Percentiles rank a stretch among this genome's conserved stretches.
phyloP scores from a whole-genome alignment of 2,888 invertebrate species.

The Euproctis similis region DNA sequence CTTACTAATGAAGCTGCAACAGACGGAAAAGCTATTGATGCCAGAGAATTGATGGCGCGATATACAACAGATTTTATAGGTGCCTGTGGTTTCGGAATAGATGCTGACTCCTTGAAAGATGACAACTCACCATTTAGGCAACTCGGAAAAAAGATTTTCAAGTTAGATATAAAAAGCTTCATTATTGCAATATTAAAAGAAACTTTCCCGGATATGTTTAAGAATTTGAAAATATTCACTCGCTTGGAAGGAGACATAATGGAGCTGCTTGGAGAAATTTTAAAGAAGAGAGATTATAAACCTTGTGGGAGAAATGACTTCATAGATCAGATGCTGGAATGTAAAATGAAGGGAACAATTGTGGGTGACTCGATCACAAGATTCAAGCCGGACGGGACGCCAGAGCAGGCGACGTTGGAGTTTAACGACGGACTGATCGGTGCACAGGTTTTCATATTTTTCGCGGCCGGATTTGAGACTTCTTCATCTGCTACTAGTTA shows the following conservation, averaged over 20 bases:
- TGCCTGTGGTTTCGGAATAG: conserved; percentile 48
- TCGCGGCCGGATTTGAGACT: conserved; percentile 52
- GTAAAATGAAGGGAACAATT: conserved; percentile 29
- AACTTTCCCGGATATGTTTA: conserved; percentile 33
- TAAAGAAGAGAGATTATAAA: conserved; percentile 33
- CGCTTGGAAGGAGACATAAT: conserved; percentile 34
- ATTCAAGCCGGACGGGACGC: conserved; percentile 32
- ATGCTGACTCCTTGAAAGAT: conserved; percentile 41
- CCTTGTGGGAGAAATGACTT: conserved; percentile 44
- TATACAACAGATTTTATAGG: conserved; percentile 54
- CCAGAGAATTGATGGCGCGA: conserved; percentile 50
- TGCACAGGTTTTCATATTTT: conserved; percentile 40
- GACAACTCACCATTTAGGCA: conserved; percentile 44
- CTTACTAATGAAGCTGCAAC: conserved; percentile 29
- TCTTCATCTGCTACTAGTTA: conserved; percentile 45
- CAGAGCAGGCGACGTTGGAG: conserved; percentile 27
- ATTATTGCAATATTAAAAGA: conserved; percentile 33
- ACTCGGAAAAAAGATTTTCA: conserved; percentile 39
- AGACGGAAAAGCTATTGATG: conserved; percentile 28
- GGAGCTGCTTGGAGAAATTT: conserved; percentile 33
- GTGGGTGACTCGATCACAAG: conserved; percentile 40
- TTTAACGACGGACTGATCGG: conserved; percentile 33
- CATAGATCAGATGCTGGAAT: conserved; percentile 38
- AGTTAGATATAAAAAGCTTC: conserved; percentile 18
- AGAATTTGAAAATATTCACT: conserved; percentile 27